Evolutionary conservation across 92 coral and sea anemone species (phyloP).

Genomic region (Epizoanthus stellaris): DNA sequence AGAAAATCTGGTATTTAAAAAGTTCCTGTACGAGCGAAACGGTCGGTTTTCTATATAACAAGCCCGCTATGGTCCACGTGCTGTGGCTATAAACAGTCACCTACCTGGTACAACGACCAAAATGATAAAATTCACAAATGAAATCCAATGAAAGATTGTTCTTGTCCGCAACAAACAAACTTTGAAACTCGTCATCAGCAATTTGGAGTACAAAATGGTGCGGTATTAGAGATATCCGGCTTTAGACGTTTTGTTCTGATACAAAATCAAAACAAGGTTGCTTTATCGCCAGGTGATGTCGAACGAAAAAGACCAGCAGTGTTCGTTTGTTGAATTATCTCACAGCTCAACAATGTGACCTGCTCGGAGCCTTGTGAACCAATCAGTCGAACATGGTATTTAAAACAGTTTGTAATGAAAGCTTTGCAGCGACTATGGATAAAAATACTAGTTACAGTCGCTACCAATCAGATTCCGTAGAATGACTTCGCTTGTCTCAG

Average conservation of each 20-base stretch:
- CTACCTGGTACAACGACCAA: background rate
- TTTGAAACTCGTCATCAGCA: background rate
- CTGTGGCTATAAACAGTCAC: conserved; percentile 4
- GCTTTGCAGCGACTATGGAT: too few species aligned
- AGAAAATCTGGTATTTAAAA: background rate
- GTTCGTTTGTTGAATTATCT: conserved; percentile 62
- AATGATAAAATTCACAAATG: background rate
- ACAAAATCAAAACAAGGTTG: background rate
- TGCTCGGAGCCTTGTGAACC: conserved; percentile 49
- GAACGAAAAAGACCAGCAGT: conserved; percentile 11
- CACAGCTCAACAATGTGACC: conserved; percentile 74
- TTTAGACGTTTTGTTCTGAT: too few species aligned
- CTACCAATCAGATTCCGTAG: too few species aligned
- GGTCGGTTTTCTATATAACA: background rate
- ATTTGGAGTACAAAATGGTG: background rate
- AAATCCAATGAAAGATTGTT: background rate
- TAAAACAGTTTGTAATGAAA: too few species aligned
- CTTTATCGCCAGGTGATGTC: background rate
- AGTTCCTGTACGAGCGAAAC: background rate
- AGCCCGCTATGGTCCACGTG: conserved; percentile 18
- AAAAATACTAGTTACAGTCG: too few species aligned
- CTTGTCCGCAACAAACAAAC: background rate
- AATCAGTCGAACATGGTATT: conserved; percentile 36
- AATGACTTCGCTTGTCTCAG: too few species aligned
- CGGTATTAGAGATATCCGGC: background rate